Evolutionary conservation across 2,888 invertebrate genomes (phyloP), one percentile per base, ranked within the genome.

Genomic region (Rhorus exstirpatorius): DNA sequence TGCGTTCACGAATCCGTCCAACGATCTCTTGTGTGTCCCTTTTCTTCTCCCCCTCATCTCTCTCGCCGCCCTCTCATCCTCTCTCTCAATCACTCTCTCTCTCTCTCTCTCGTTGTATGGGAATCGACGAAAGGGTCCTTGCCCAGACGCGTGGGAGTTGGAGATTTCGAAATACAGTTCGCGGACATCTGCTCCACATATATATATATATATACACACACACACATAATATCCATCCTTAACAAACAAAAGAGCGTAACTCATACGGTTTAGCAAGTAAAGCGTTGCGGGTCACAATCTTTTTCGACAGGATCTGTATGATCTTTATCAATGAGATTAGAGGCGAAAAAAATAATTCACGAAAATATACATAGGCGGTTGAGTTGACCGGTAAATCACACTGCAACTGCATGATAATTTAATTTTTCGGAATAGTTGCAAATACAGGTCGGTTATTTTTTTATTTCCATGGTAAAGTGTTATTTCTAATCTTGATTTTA

Each of bases 101-200:
- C 35, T 17, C 21, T 21, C 14, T 55, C n/a, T n/a, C 35, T 53
- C 26, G 6, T 60, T 70, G 31, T 24, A 49, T 58, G 70, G 31
- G 49, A 55, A 26, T 49, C 44, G 55, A 68, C 61, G 70, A 82
- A 75, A 79, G 82, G 82, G 78, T 79, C 75, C 21, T 58, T 63
- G 68, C 60, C 49, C 35, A 10, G 49, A 70, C 55, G 74, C 78
- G 82, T 82, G 82, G 82, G 82, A 78, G 82, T 70, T 24, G 17
- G 44, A 38, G 21, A 71, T 46, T 44, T 51, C 63, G 46, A 51
- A 63, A 78, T 67, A 65, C 60, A 38, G 12, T 51, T 65, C 24
- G n/a, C n/a, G 61, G 74, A 75, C 82, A 82, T 78, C 82, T 82
- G 82, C 74, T 65, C 17, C 46, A 31, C 14, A 46, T 68, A 44